Evolutionary conservation across 2,888 invertebrate genomes (phyloP).

Genomic region (Archips crataeganus): DNA sequence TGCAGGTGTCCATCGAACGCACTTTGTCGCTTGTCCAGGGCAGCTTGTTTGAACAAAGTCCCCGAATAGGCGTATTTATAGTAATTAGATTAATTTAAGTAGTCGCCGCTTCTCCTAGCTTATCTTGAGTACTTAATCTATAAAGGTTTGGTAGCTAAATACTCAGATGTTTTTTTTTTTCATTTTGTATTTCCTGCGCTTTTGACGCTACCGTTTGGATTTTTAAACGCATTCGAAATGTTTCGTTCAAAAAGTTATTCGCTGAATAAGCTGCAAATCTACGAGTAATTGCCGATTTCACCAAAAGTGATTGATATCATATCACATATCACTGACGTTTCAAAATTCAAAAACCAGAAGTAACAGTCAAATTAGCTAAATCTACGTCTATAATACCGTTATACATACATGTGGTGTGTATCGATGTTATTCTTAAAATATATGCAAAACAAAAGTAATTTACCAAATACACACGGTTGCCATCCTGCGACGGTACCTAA

Average conservation of each 20-base stretch:
- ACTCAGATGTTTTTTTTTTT: background rate
- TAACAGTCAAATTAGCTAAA: background rate
- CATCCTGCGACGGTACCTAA: constrained; percentile 15
- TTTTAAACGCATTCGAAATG: background rate
- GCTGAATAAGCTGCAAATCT: too few species aligned
- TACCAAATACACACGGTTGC: background rate
- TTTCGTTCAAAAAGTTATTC: too few species aligned
- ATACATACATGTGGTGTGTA: too few species aligned
- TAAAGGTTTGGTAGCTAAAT: background rate
- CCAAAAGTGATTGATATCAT: too few species aligned
- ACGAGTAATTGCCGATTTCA: too few species aligned
- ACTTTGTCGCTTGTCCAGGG: constrained; percentile 58
- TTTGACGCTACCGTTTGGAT: background rate
- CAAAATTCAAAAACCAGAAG: too few species aligned
- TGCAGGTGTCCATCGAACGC: constrained; percentile 61
- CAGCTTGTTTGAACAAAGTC: constrained; percentile 51
- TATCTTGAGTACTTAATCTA: constrained; percentile 11
- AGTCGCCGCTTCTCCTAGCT: constrained; percentile 4
- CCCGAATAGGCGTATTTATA: constrained; percentile 1
- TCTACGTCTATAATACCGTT: too few species aligned
- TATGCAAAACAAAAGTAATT: background rate
- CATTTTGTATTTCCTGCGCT: background rate
- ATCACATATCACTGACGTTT: too few species aligned
- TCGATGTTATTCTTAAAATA: background rate
- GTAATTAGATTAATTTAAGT: constrained; percentile 22